Percentiles rank a stretch among this genome's conserved stretches.
Conservation (phyloP, 2,113 vertebrate genomes). For the Phoenicopterus ruber region DNA sequence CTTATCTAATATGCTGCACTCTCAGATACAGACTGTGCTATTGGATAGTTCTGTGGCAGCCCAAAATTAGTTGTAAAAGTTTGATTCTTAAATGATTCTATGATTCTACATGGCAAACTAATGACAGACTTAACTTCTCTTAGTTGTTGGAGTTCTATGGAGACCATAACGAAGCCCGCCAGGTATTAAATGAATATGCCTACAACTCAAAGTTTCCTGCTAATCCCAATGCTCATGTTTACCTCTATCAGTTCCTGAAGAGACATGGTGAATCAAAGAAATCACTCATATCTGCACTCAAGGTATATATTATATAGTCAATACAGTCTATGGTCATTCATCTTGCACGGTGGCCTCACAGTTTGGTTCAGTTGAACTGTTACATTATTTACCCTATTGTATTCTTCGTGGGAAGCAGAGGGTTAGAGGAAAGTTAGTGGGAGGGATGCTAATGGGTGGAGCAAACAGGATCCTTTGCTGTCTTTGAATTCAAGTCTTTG, state of each 20-base stretch:
- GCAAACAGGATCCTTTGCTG: neutral
- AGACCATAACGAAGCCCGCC: conserved; percentile 71
- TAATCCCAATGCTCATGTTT: conserved; percentile 92
- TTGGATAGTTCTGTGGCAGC: neutral
- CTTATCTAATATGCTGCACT: neutral
- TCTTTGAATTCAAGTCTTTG: neutral
- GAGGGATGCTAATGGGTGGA: neutral
- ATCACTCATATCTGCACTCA: conserved; percentile 76
- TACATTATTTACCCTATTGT: neutral
- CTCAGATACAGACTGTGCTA: neutral
- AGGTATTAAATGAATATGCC: conserved; percentile 84
- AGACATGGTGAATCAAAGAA: conserved; percentile 67
- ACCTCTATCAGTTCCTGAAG: conserved; percentile 85
- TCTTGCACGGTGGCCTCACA: neutral
- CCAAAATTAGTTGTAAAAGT: neutral
- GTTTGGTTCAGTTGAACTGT: neutral
- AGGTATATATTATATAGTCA: conserved; percentile 68
- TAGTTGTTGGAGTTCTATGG: conserved; percentile 90
- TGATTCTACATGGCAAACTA: neutral
- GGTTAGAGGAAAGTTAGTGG: neutral
- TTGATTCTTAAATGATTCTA: neutral
- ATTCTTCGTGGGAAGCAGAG: neutral
- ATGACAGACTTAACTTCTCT: neutral
- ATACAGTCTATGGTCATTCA: neutral
- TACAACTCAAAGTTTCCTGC: conserved; percentile 83